Conservation (phyloP, 2,113 vertebrate species). For the Dolichallabes microphthalmus region DNA sequence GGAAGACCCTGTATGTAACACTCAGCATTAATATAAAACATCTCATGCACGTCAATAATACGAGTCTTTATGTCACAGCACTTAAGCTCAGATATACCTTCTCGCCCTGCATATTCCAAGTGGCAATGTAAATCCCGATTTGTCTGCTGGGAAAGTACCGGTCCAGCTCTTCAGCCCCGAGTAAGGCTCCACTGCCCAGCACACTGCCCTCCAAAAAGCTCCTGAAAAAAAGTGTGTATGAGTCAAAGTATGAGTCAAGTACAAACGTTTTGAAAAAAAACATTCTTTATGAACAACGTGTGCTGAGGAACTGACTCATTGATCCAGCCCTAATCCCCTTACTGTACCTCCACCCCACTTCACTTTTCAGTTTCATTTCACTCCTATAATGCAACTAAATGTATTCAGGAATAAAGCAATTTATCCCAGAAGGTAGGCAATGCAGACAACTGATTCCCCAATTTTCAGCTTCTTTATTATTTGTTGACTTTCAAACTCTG, state of each 20-base stretch:
- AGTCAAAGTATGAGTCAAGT: no score
- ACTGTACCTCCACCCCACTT: neutral
- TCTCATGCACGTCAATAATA: neutral
- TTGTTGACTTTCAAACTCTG: neutral
- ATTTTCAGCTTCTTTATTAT: neutral
- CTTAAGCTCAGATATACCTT: slow-evolving; percentile 71
- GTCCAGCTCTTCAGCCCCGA: slow-evolving; percentile 90
- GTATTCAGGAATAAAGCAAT: neutral
- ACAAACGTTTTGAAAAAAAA: neutral
- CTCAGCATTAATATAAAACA: neutral
- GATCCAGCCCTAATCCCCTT: slow-evolving; percentile 50
- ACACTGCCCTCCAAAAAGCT: slow-evolving; percentile 96
- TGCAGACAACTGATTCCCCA: neutral
- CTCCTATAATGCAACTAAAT: neutral
- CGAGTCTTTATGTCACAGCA: neutral
- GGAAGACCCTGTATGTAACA: slow-evolving; percentile 78
- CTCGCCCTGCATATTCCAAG: slow-evolving; percentile 98
- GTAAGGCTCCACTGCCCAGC: slow-evolving; percentile 85
- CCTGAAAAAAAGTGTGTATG: slow-evolving; percentile 64
- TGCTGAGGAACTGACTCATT: slow-evolving; percentile 54
- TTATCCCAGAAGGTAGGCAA: neutral
- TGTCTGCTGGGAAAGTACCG: slow-evolving; percentile 88
- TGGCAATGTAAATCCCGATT: slow-evolving; percentile 85
- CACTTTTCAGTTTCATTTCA: slow-evolving; percentile 15
- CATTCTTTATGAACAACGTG: neutral